Percentiles rank a stretch among this genome's conserved stretches.
phyloP scores from a whole-genome alignment of 2,888 invertebrate genomes.

The Cheilosia pagana region DNA sequence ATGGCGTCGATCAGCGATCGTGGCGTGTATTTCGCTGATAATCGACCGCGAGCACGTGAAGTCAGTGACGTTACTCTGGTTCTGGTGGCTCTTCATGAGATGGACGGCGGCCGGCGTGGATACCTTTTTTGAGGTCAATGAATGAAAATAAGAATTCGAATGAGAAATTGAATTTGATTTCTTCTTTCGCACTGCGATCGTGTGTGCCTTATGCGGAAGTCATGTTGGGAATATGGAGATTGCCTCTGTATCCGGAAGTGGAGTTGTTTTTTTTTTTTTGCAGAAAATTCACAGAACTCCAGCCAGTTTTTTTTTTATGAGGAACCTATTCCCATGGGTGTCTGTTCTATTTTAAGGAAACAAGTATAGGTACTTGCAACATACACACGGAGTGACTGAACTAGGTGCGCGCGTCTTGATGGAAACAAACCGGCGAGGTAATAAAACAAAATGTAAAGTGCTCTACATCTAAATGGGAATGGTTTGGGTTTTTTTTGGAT shows the following conservation, averaged over 20 bases:
- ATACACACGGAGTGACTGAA: not conserved
- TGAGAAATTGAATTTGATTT: constrained; percentile 57
- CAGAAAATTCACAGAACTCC: constrained; percentile 11
- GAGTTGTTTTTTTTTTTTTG: constrained; percentile 10
- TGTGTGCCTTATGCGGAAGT: constrained; percentile 64
- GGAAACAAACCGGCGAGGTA: constrained; percentile 9
- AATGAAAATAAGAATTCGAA: constrained; percentile 63
- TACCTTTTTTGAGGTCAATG: constrained; percentile 62
- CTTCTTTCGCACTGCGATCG: constrained; percentile 16
- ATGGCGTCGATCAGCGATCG: not conserved
- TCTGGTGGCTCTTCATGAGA: constrained; percentile 4
- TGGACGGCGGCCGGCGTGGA: constrained; percentile 1
- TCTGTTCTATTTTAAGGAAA: constrained; percentile 28
- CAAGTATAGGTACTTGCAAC: constrained; percentile 21
- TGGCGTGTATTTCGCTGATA: constrained; percentile 42
- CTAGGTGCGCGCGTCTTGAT: not conserved
- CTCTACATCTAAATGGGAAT: constrained; percentile 30
- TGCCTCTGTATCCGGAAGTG: constrained; percentile 57
- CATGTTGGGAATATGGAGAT: constrained; percentile 61
- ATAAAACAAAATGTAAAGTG: constrained; percentile 37
- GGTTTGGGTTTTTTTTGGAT: not conserved
- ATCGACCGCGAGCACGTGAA: constrained; percentile 60
- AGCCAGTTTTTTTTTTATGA: not conserved
- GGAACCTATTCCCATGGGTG: constrained; percentile 37
- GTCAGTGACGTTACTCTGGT: constrained; percentile 45